Evolutionary conservation across 1,140 invertebrate species (phyloP), one percentile per base, ranked within the genome.

Genomic region (Trichonephila clavipes): DNA sequence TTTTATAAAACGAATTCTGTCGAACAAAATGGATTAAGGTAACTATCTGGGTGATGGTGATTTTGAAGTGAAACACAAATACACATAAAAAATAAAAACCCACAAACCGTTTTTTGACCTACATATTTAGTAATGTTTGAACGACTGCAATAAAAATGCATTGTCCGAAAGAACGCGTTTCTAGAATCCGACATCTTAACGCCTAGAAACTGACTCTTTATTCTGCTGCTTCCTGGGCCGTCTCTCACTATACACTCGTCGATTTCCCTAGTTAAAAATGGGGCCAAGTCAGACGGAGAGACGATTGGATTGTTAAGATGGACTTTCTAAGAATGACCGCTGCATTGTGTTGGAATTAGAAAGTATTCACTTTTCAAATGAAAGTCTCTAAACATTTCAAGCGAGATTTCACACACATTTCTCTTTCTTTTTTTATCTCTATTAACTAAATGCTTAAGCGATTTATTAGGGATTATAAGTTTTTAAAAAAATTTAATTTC

Each of bases 141-240:
- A 40, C 81, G 44, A 64, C 90, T 28, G 19, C n/a, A 40, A 18
- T 51, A 92, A 86, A 92, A 92, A 66, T n/a, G 81, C 62, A 92
- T 92, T 92, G 90, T 92, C 90, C 90, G 34, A 92, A 40, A 58
- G 90, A 92, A 86, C 81, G 90, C 81, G 82, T 86, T 66, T 86
- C 82, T 62, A 16, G 58, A 83, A 92, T 92, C 86, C 90, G 90
- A 92, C 90, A 86, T 91, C 72, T 91, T 83, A 59, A 40, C 89
- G 72, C 69, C 81, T 86, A 62, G 61, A 64, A 83, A 83, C 58
- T 44, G 88, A 66, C 62, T 89, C 88, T 77, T 90, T 90, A 77
- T 81, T 81, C 59, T 81, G 72, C 18, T 90, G 66, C 87, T 88
- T 64, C 40, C 81, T 44, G 40, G 21, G 44, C 44, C n/a, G 4